Evolutionary conservation across 2,797 vertebrate species (phyloP).

Genomic region (Danionella dracula): DNA sequence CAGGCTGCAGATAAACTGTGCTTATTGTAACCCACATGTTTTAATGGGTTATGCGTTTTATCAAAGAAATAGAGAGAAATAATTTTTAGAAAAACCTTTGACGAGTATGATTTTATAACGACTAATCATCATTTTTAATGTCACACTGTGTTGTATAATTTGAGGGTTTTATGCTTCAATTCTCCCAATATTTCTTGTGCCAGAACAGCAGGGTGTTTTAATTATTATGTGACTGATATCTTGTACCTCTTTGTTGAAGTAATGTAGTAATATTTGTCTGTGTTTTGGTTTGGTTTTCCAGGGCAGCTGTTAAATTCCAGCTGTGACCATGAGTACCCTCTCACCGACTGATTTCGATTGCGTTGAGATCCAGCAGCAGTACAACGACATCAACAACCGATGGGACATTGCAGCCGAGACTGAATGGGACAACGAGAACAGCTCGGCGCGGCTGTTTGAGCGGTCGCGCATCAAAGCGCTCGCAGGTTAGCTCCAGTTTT

Average conservation of each 20-base stretch:
- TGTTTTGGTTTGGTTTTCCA: not conserved
- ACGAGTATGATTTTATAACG: too few relatives aligned
- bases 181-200: too few relatives aligned
- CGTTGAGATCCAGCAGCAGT: slow-evolving; percentile 93
- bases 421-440: slow-evolving; percentile 94
- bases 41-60: too few relatives aligned
- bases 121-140: too few relatives aligned
- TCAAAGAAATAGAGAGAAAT: too few relatives aligned
- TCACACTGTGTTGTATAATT: too few relatives aligned
- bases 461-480: slow-evolving; percentile 91
- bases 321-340: slow-evolving; percentile 82
- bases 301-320: slow-evolving; percentile 17
- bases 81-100: too few relatives aligned
- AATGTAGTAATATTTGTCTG: not conserved
- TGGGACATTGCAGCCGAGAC: slow-evolving; percentile 86
- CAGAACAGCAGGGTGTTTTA: too few relatives aligned
- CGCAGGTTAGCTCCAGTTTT: slow-evolving; percentile 68
- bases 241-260: too few relatives aligned
- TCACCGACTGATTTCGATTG: slow-evolving; percentile 91
- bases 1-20: too few relatives aligned
- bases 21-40: too few relatives aligned
- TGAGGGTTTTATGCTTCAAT: too few relatives aligned
- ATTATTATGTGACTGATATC: not conserved
- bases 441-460: slow-evolving; percentile 88
- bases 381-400: slow-evolving; percentile 94